phyloP scores from a whole-genome alignment of 2,797 vertebrate genomes.

The Acrossocheilus wenchowensis region DNA sequence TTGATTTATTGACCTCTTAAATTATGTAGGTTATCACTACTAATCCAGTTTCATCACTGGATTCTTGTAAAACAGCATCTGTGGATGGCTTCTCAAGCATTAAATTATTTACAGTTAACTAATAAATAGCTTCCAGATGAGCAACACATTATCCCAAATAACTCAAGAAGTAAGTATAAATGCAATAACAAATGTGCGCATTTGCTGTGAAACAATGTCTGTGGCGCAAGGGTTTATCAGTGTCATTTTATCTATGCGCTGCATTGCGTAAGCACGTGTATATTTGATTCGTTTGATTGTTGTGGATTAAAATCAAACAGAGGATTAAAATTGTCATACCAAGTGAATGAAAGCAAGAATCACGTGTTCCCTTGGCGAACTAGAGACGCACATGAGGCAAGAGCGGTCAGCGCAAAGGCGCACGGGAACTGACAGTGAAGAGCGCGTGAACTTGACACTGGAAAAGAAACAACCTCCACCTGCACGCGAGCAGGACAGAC shows the following conservation, averaged over 20 bases:
- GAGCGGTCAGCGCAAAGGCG: not conserved
- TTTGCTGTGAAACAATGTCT: not conserved
- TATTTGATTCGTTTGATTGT: conserved; percentile 17
- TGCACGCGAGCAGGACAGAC: not conserved
- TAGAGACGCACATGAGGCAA: not conserved
- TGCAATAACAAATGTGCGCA: not conserved
- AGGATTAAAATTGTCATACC: conserved; percentile 23
- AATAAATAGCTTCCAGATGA: not conserved
- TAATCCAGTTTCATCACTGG: not conserved
- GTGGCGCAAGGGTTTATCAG: not conserved
- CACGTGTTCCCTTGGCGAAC: not conserved
- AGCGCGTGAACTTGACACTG: not conserved
- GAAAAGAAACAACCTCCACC: not conserved
- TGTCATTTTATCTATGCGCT: not conserved
- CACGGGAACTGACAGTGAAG: not conserved
- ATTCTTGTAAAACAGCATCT: not conserved
- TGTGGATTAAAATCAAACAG: conserved; percentile 27
- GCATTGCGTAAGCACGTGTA: not conserved
- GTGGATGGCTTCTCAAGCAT: not conserved
- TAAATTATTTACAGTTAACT: not conserved
- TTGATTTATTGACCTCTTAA: not conserved
- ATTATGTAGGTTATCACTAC: too few species aligned
- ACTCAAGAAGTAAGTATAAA: not conserved
- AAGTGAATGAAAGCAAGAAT: conserved; percentile 28
- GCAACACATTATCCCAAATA: not conserved